Evolutionary conservation across 2,888 invertebrate genomes (phyloP).

Genomic region (Epistrophe eligans): DNA sequence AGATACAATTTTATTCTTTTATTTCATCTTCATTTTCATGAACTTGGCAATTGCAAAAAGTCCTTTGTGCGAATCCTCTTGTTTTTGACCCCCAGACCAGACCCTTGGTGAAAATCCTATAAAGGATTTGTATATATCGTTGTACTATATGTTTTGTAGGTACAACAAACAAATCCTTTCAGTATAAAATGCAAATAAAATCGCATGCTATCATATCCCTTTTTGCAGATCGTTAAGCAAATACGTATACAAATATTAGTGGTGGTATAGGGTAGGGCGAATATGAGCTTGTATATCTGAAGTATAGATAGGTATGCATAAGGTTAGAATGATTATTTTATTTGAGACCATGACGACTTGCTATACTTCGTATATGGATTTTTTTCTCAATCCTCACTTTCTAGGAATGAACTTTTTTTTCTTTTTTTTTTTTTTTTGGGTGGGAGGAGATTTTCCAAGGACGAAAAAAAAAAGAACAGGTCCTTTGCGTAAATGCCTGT

Average conservation of each 20-base stretch:
- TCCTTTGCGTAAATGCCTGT: slow-evolving; percentile 74
- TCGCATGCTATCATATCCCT: slow-evolving; percentile 70
- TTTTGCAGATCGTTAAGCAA: slow-evolving; percentile 76
- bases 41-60: slow-evolving; percentile 54
- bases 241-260: slow-evolving; percentile 43
- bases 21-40: slow-evolving; percentile 30
- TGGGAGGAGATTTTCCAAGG: background rate
- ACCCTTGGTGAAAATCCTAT: slow-evolving; percentile 3
- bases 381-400: slow-evolving; percentile 5
- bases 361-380: slow-evolving; percentile 7
- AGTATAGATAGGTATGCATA: slow-evolving; percentile 45
- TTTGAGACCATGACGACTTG: slow-evolving; percentile 55
- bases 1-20: slow-evolving; percentile 33
- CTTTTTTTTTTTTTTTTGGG: background rate
- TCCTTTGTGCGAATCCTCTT: slow-evolving; percentile 60
- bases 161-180: slow-evolving; percentile 66
- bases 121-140: background rate
- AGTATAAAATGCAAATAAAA: slow-evolving; percentile 74
- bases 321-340: slow-evolving; percentile 75
- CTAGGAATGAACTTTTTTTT: background rate
- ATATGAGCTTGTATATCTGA: slow-evolving; percentile 23
- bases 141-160: background rate
- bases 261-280: background rate
- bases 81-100: slow-evolving; percentile 62
- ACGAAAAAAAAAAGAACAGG: slow-evolving; percentile 54